Evolutionary conservation across 2,797 vertebrate genomes (phyloP), one percentile per base, ranked within the genome.

Genomic region (Chelonia mydas): DNA sequence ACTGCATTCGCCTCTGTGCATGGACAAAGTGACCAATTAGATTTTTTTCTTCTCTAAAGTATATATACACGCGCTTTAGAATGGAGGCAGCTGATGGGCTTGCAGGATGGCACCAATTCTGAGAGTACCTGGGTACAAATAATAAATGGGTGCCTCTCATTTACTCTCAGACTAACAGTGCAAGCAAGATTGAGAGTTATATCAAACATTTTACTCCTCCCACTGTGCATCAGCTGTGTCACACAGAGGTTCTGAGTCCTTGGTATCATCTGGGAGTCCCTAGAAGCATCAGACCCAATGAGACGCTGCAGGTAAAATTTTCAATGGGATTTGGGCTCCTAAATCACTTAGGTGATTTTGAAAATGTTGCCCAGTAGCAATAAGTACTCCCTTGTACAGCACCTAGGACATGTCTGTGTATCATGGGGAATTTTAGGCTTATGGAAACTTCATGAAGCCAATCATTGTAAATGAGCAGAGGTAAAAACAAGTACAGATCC

Each of bases 201-300:
- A 6, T 49, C 37, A 47, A 9, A 1, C 2, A 3, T 81, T 87
- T 3, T 87, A 61, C 92, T 95, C 88, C 91, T 90, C 61, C 79
- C 94, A 53, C 87, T 88, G 90, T 72, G 85, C 31, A 0, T 81
- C 55, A 50, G 54, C 90, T 89, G 86, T 78, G 91, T 87, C 37
- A 1, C 81, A 27, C 83, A 8, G 0, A 1, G 45, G 7, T 37
- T 90, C 47, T 2, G 5, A 74, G 17, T 57, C 74, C 0, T 0
- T 55, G 88, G 91, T 53, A n/a, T 87, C 91, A 8, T 0, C 31
- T 41, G 90, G 88, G 87, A 84, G 54, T 41, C 68, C 83, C 84
- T 31, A 17, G 74, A 77, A 28, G 45, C 74, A 49, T 49, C 41
- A 77, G 47, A 49, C 45, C 45, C 27, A 49, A 49, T 31, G 45